These are phyloP conservation scores for Falcunculus frontatus DNA, from an alignment of 2,113 vertebrate species.

Conservation along the genomic window DNA sequence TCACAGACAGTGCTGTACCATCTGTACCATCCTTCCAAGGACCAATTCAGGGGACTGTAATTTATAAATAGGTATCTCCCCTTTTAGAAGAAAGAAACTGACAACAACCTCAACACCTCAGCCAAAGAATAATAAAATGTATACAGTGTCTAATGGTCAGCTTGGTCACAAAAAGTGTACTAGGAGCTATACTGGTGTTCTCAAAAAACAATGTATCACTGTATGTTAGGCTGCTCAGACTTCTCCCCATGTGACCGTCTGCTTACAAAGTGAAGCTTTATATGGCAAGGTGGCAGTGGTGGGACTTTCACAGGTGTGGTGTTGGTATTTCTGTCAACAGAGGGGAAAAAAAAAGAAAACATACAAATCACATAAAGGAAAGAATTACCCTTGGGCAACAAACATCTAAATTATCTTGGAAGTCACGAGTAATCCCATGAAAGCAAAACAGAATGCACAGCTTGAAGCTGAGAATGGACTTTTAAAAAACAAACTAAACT, in stretches of 20 bases:
- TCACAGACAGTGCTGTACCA: not conserved
- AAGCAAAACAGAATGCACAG: not conserved
- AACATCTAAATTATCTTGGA: not conserved
- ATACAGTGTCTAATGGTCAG: not conserved
- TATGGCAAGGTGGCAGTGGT: not conserved
- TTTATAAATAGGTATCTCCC: not conserved
- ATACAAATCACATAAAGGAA: not conserved
- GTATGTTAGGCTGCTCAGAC: not conserved
- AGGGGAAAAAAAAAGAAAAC: not conserved
- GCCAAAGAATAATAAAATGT: not conserved
- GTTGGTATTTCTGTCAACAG: not conserved
- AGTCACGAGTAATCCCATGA: not conserved
- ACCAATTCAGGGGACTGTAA: not conserved
- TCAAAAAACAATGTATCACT: not conserved
- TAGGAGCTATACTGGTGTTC: not conserved
- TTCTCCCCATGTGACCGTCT: not conserved
- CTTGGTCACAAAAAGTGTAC: not conserved
- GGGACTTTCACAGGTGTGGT: not conserved
- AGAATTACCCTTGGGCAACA: not conserved
- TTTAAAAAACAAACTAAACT: not conserved
- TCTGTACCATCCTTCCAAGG: not conserved
- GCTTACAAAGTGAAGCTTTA: not conserved
- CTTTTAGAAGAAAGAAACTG: not conserved
- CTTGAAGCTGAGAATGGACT: not conserved
- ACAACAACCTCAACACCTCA: not conserved